A percentile compares a stretch with the other conserved stretches of the same genome.
Evolutionary conservation across 2,113 vertebrate genomes (phyloP).

Genomic region (Furnarius figulus): DNA sequence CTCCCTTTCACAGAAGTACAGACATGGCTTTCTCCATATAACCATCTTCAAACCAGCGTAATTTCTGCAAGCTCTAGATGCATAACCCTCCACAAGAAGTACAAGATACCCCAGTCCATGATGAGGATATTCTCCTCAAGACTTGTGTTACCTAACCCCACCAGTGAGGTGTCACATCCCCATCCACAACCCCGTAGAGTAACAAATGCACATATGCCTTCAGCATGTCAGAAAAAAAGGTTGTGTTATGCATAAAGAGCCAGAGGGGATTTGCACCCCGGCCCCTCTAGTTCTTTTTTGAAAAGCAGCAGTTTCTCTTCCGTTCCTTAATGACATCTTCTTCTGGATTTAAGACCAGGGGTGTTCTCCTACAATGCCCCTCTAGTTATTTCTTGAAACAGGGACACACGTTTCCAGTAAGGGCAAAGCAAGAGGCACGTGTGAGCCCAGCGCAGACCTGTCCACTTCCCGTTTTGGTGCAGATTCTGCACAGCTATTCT

Average conservation of each 20-base stretch:
- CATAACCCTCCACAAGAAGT: background rate
- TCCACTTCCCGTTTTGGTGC: conserved; percentile 22
- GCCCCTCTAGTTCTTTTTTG: background rate
- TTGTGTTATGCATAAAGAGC: background rate
- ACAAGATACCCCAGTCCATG: accelerated
- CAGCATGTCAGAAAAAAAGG: background rate
- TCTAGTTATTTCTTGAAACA: background rate
- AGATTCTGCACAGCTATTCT: conserved; percentile 15
- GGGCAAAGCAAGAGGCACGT: background rate
- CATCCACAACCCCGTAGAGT: background rate
- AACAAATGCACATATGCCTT: background rate
- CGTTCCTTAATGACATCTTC: background rate
- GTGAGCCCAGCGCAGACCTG: background rate
- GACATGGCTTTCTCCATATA: background rate
- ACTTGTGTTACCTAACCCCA: background rate
- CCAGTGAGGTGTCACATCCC: background rate
- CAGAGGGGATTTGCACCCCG: background rate
- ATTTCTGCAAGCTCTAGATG: background rate
- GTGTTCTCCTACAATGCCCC: background rate
- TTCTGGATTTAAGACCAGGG: background rate
- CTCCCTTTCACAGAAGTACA: background rate
- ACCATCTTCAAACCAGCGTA: background rate
- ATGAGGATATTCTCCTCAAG: background rate
- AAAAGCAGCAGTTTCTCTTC: background rate
- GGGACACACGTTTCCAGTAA: background rate